Evolutionary conservation across 2,888 invertebrate genomes (phyloP), one percentile per base, ranked within the genome.

Genomic region (Drosophila paracracens): DNA sequence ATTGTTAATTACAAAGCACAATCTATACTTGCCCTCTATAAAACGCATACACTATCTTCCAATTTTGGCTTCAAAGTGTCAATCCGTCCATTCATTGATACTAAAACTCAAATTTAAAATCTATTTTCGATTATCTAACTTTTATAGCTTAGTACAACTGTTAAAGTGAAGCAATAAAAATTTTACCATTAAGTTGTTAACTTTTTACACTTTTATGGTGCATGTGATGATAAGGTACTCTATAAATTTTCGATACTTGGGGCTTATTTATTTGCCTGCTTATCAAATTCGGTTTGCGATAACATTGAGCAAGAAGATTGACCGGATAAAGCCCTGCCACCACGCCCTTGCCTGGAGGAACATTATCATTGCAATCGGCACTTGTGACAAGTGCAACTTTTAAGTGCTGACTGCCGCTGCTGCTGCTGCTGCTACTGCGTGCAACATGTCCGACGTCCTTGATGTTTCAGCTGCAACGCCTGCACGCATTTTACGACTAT

Each of bases 401-500:
- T 70, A 82, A 74, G 71, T 81, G 77, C 76, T 43, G 27, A 21
- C 21, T 43, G 36, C 35, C 46, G 79, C 43, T 36, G 16, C 35
- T 35, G 13, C 13, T 35, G 52, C 35, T 35, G 38, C 33, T 52
- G 76, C 46, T 38, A 51, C 53, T 25, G 21, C 18, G 63, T 65
- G 56, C 58, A 31, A n/a, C 21, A 18, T 21, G 56, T 43, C n/a
- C 46, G 63, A 21, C 70, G 77, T 63, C 51, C 81, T 63, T 75
- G 56, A 51, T 52, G 43, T 43, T 64, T 62, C 76, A 79, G 52
- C 52, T 50, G 58, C 50, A 64, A 57, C 29, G 27, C 33, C 33
- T 57, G 48, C 46, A 79, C 71, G 76, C 81, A 80, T 83, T 83
- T 83, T 83, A 76, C 64, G 79, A 50, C 81, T 61, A 59, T 64